Percentiles rank a stretch among this genome's conserved stretches.
Conservation (phyloP, 2,113 vertebrate genomes). For the Turdus rufiventris region DNA sequence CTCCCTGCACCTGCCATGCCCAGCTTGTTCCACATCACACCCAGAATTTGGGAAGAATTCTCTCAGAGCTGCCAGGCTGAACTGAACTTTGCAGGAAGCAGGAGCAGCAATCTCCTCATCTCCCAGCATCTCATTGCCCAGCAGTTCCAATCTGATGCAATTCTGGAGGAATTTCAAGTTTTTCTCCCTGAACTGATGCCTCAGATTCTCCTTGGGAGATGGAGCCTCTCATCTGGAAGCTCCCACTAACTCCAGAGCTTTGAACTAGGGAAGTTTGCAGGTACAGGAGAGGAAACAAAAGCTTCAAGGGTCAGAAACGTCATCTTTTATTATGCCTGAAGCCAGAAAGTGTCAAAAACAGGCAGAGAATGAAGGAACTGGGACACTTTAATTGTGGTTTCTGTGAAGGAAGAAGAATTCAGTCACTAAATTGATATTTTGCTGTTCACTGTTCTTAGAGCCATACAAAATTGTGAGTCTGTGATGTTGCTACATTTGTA, state of each 20-base stretch:
- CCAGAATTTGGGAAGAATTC: not conserved
- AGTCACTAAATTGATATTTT: not conserved
- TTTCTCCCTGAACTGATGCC: not conserved
- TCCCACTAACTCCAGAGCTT: not conserved
- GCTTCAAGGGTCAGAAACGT: not conserved
- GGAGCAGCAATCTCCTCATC: not conserved
- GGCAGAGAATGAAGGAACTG: not conserved
- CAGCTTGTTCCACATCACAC: not conserved
- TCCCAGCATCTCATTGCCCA: not conserved
- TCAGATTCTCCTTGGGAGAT: not conserved
- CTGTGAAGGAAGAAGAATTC: not conserved
- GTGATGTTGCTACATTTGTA: accelerated
- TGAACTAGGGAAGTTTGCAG: not conserved
- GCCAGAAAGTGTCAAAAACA: not conserved
- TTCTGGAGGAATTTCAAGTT: not conserved
- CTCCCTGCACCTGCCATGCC: accelerated
- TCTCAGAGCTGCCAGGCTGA: not conserved
- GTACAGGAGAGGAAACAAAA: not conserved
- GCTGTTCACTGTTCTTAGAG: not conserved
- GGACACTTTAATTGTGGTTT: not conserved
- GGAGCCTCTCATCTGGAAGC: not conserved
- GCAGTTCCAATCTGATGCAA: not conserved
- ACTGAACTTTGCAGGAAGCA: not conserved
- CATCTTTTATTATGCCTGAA: not conserved
- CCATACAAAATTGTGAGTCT: not conserved